A percentile compares a stretch with the other conserved stretches of the same genome.
Evolutionary conservation across 1,140 invertebrate genomes (phyloP).

Genomic region (Orchestia grillus): DNA sequence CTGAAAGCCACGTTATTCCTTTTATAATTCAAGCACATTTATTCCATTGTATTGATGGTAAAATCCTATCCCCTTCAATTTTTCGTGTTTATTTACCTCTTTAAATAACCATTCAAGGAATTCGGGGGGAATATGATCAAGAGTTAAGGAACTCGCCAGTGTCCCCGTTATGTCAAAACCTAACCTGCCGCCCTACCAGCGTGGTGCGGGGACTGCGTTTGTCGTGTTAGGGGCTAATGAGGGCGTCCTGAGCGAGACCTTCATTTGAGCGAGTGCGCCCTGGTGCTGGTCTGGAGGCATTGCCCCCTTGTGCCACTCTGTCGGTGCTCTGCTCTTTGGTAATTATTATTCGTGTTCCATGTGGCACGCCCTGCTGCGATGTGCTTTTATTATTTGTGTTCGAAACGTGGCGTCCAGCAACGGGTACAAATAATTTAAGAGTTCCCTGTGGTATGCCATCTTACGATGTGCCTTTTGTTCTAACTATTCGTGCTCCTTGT

Average conservation of each 20-base stretch:
- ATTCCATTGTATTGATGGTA: too few relatives aligned
- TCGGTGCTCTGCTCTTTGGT: not conserved
- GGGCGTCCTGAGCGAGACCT: not conserved
- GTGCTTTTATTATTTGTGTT: too few relatives aligned
- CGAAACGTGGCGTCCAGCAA: too few relatives aligned
- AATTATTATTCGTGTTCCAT: not conserved
- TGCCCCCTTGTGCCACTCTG: not conserved
- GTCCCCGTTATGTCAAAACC: not conserved
- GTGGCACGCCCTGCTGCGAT: not conserved
- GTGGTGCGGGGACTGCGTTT: not conserved
- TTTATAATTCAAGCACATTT: too few relatives aligned
- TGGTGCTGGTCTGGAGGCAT: too few relatives aligned
- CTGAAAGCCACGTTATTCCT: too few relatives aligned
- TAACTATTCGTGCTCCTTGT: too few relatives aligned
- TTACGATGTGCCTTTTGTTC: too few relatives aligned
- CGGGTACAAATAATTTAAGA: too few relatives aligned
- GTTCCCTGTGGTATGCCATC: too few relatives aligned
- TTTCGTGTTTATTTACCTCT: too few relatives aligned
- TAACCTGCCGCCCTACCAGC: not conserved
- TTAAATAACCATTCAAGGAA: not conserved
- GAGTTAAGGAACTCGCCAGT: not conserved
- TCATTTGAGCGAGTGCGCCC: not conserved
- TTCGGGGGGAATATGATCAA: not conserved
- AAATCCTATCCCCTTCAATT: too few relatives aligned
- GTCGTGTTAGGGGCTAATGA: not conserved